Percentiles rank a stretch among this genome's conserved stretches.
Evolutionary conservation across 2,113 vertebrate species (phyloP).

Genomic region (Perca schrenkii): DNA sequence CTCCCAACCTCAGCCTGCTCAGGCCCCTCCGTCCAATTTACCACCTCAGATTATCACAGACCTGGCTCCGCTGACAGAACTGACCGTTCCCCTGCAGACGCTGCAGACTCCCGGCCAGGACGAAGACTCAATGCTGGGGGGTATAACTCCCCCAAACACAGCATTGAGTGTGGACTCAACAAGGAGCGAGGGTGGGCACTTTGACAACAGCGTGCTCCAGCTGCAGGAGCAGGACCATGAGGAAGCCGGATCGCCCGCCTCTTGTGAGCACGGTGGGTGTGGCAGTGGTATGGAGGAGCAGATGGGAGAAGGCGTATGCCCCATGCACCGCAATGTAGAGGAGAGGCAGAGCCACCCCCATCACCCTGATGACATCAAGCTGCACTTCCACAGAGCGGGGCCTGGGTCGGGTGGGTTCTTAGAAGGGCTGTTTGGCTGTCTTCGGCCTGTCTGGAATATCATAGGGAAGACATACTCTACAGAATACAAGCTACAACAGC

Average conservation of each 20-base stretch:
- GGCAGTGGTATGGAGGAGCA: conserved; percentile 84
- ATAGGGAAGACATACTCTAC: conserved; percentile 98
- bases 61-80: conserved; percentile 82
- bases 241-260: conserved; percentile 82
- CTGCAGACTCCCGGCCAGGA: conserved; percentile 80
- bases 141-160: conserved; percentile 84
- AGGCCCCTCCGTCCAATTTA: conserved; percentile 69
- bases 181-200: conserved; percentile 89
- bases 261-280: conserved; percentile 82
- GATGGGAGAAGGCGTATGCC: conserved; percentile 76
- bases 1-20: conserved; percentile 77
- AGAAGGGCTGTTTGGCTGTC: conserved; percentile 96
- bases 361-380: conserved; percentile 90
- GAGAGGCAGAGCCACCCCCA: conserved; percentile 66
- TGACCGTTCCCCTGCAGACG: conserved; percentile 79
- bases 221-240: conserved; percentile 90
- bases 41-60: conserved; percentile 89
- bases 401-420: conserved; percentile 91
- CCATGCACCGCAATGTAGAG: conserved; percentile 67
- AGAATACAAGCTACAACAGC: conserved; percentile 97
- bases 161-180: conserved; percentile 92
- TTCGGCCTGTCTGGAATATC: conserved; percentile 98
- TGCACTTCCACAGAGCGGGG: conserved; percentile 93
- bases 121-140: conserved; percentile 77
- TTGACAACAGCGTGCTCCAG: conserved; percentile 97